Evolutionary conservation across 2,797 vertebrate genomes (phyloP), one percentile per base, ranked within the genome.

Genomic region (Scolopax rusticola): DNA sequence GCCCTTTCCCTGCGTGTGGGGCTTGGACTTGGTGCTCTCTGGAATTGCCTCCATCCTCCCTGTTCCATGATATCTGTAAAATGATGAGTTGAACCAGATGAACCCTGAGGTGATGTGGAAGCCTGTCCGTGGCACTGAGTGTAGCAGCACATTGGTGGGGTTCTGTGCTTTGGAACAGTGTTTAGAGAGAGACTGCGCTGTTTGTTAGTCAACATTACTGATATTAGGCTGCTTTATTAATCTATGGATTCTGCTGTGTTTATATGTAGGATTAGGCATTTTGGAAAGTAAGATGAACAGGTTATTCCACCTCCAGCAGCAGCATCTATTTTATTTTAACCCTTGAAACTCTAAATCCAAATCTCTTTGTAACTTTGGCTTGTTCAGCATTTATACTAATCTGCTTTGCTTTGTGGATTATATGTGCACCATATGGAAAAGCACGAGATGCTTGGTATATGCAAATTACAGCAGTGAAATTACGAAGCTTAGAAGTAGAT

Each of bases 391-490:
- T 87, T 73, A 30, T 17, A 13, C 45, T 94, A 90, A 92, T 90
- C 86, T 80, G 51, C 89, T 94, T 95, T 84, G 87, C 78, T 90
- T 53, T 45, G 15, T 8, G 65, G 94, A 94, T 87, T 94, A 71
- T 65, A 60, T 4, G 69, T 71, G 50, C 43, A 21, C 40, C 27
- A 3, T 59, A 45, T 84, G 64, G 64, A 59, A 50, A 80, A 84
- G 53, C 69, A 17, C 30, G 56, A 48, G 65, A 33, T 74, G 23
- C 24, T 54, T 60, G 32, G 73, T 15, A 25, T 28, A 10, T 9
- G 45, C 1, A 3, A 57, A 43, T 47, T 18, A 28, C 23, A 79
- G 10, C 36, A 10, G 15, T 60, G 73, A 63, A 67, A 33, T 80
- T 23, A 8, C 4, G 11, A 50, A 87, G 50, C 40, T 87, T 57